Percentiles rank a stretch among this genome's conserved stretches.
Conservation (phyloP, 37 sponge, comb jelly and placozoan genomes). For the Lycopodina hypogea region DNA sequence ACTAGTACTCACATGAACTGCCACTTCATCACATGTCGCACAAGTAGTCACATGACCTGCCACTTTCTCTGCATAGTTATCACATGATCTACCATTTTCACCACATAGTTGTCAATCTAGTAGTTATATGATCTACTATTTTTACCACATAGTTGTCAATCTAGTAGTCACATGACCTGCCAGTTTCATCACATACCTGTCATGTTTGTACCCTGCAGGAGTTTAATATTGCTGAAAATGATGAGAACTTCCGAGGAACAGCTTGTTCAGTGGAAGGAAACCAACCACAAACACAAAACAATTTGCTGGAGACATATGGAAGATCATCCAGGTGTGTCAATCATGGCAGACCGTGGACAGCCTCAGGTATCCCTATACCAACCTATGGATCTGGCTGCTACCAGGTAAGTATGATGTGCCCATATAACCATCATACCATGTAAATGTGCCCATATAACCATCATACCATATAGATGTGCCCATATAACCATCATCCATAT, state of each 20-base stretch:
- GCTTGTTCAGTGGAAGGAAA: constrained; percentile 20
- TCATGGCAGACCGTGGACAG: constrained; percentile 31
- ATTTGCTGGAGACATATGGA: constrained; percentile 50
- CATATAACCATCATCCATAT: too few species aligned
- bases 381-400: constrained; percentile 65
- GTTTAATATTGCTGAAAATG: neutral
- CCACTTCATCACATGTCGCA: too few species aligned
- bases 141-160: neutral
- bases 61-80: too few species aligned
- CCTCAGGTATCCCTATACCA: neutral
- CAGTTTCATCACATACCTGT: neutral
- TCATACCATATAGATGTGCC: too few species aligned
- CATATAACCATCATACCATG: too few species aligned
- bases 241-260: neutral
- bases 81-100: too few species aligned
- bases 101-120: too few species aligned
- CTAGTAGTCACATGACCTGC: neutral
- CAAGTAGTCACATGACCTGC: too few species aligned
- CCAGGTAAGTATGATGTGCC: constrained; percentile 29
- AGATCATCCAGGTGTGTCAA: constrained; percentile 35
- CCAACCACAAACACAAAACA: neutral
- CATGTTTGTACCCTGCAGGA: neutral
- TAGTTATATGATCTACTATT: too few species aligned
- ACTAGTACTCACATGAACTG: too few species aligned
- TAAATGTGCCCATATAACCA: too few species aligned